These are phyloP conservation scores for Geotrupes spiniger DNA, from an alignment of 2,888 invertebrate species.

Conservation along the genomic window DNA sequence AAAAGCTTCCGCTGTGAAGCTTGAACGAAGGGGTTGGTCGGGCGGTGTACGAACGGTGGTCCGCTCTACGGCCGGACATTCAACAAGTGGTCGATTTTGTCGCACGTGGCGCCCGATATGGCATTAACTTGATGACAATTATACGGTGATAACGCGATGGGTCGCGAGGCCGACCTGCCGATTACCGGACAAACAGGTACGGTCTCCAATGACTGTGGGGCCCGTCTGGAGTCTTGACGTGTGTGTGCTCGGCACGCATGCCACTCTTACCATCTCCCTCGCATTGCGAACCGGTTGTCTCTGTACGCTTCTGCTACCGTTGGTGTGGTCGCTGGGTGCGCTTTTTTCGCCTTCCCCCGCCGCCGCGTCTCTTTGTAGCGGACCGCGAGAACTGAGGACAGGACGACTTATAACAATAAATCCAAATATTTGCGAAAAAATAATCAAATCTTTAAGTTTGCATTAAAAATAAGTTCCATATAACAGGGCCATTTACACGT, in stretches of 20 bases:
- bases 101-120: constrained; percentile 34
- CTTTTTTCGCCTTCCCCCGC: constrained; percentile 7
- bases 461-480: too few relatives aligned
- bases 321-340: constrained; percentile 6
- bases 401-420: too few relatives aligned
- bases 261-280: constrained; percentile 31
- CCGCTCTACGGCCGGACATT: constrained; percentile 24
- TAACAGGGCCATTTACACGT: too few relatives aligned
- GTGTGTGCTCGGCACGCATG: constrained; percentile 20
- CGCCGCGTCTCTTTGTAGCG: too few relatives aligned
- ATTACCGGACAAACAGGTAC: constrained; percentile 25
- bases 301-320: constrained; percentile 31
- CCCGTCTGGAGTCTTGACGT: constrained; percentile 27
- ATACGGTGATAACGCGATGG: constrained; percentile 27
- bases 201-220: constrained; percentile 28
- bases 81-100: constrained; percentile 37
- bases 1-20: background rate
- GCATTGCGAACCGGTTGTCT: constrained; percentile 34
- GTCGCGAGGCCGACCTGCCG: constrained; percentile 23
- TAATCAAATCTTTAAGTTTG: too few relatives aligned
- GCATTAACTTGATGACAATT: constrained; percentile 33
- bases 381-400: too few relatives aligned
- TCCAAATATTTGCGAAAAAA: too few relatives aligned
- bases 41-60: constrained; percentile 8
- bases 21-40: constrained; percentile 2